A percentile compares a stretch with the other conserved stretches of the same genome.
phyloP scores from a whole-genome alignment of 2,888 invertebrate species.

The Geotrupes spiniger region DNA sequence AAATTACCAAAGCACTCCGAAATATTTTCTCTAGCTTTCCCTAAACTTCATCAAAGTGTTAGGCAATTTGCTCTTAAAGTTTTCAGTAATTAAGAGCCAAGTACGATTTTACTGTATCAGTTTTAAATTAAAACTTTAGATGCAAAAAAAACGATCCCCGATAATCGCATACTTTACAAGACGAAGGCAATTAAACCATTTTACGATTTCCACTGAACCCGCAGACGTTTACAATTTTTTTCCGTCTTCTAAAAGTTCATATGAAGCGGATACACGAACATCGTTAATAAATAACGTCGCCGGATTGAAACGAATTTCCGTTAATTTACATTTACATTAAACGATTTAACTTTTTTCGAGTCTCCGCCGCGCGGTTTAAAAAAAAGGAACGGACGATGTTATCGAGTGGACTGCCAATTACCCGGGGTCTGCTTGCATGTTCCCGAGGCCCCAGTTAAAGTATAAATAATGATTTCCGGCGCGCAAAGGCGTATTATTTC shows the following conservation, averaged over 20 bases:
- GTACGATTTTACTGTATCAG: no score
- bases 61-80: no score
- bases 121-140: no score
- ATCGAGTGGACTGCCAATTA: conserved; percentile 21
- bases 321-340: conserved; percentile 19
- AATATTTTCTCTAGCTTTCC: no score
- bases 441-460: conserved; percentile 13
- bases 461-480: conserved; percentile 27
- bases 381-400: conserved; percentile 11
- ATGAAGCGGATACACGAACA: conserved; percentile 11
- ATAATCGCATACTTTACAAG: no score
- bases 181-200: not conserved
- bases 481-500: conserved; percentile 23
- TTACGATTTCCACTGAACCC: conserved; percentile 5
- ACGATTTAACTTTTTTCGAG: conserved; percentile 12
- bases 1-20: no score
- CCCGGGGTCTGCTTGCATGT: conserved; percentile 14
- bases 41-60: no score
- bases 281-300: conserved; percentile 14
- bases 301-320: conserved; percentile 16
- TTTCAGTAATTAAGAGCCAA: no score
- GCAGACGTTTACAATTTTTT: conserved; percentile 2
- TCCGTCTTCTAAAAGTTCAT: conserved; percentile 7
- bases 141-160: no score
- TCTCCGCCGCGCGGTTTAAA: not conserved